phyloP scores from a whole-genome alignment of 2,797 vertebrate genomes.

The Corythornis leucogaster region DNA sequence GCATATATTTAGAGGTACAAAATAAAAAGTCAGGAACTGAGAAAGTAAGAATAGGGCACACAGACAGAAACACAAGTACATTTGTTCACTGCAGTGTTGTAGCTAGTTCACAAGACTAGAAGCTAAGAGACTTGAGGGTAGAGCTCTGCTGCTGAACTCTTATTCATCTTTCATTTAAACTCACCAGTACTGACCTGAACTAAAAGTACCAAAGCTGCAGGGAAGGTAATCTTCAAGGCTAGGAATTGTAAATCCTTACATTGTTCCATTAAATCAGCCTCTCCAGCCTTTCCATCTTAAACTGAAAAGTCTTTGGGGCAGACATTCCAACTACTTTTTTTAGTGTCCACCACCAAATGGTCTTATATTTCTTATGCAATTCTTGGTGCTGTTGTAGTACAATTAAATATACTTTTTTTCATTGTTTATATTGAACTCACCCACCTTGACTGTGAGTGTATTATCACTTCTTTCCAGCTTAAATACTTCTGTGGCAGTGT shows the following conservation, averaged over 20 bases:
- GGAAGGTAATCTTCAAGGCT: slow-evolving; percentile 19
- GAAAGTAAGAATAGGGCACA: background rate
- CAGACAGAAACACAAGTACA: background rate
- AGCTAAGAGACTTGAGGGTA: background rate
- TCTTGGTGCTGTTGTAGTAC: background rate
- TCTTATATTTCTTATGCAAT: background rate
- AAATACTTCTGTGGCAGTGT: background rate
- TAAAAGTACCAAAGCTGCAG: background rate
- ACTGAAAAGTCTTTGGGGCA: background rate
- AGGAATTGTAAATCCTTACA: background rate
- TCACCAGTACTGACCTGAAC: background rate
- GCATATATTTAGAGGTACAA: background rate
- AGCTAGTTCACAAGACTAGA: background rate
- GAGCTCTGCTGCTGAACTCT: background rate
- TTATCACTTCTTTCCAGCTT: background rate
- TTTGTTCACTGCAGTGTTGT: background rate
- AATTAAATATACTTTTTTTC: background rate
- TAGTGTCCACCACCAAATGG: background rate
- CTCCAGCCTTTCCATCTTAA: background rate
- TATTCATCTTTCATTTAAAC: slow-evolving; percentile 12
- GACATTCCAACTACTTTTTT: background rate
- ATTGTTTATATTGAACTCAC: background rate
- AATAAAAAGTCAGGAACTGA: background rate
- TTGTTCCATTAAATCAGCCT: background rate
- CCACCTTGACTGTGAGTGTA: background rate